Conservation (phyloP, 2,888 invertebrate genomes). For the Synergus gifuensis region DNA sequence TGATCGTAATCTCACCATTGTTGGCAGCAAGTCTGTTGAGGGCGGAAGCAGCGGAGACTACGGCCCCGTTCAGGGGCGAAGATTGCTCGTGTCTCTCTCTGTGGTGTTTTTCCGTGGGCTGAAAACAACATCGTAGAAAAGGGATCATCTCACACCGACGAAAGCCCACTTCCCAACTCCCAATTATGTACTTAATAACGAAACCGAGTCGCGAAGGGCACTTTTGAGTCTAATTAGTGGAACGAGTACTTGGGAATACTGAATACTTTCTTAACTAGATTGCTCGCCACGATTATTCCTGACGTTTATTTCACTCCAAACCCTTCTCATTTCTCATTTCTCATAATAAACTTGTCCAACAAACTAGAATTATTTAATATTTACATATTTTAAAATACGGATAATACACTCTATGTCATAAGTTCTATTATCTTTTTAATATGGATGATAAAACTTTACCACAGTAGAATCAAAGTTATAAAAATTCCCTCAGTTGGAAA, state of each 20-base stretch:
- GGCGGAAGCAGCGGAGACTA: conserved; percentile 80
- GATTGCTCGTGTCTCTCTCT: conserved; percentile 79
- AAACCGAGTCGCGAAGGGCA: conserved; percentile 57
- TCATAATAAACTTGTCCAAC: background rate
- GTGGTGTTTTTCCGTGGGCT: conserved; percentile 76
- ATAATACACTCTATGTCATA: too few relatives aligned
- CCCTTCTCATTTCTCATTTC: conserved; percentile 5
- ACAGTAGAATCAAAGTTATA: too few relatives aligned
- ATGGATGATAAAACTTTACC: too few relatives aligned
- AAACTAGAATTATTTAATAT: background rate
- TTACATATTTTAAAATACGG: too few relatives aligned
- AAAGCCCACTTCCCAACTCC: conserved; percentile 50
- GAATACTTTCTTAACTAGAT: conserved; percentile 71
- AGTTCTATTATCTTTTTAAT: too few relatives aligned
- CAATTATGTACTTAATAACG: conserved; percentile 67
- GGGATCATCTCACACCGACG: conserved; percentile 1
- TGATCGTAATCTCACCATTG: conserved; percentile 91
- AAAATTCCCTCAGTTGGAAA: too few relatives aligned
- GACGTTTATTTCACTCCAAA: conserved; percentile 44
- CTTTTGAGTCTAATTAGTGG: conserved; percentile 67
- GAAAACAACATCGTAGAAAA: conserved; percentile 50
- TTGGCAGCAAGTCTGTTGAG: conserved; percentile 86
- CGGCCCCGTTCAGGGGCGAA: conserved; percentile 76
- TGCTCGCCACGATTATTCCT: conserved; percentile 62
- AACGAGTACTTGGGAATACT: conserved; percentile 58